phyloP scores from a whole-genome alignment of 2,888 invertebrate species.

The Polyommatus iphigenia region DNA sequence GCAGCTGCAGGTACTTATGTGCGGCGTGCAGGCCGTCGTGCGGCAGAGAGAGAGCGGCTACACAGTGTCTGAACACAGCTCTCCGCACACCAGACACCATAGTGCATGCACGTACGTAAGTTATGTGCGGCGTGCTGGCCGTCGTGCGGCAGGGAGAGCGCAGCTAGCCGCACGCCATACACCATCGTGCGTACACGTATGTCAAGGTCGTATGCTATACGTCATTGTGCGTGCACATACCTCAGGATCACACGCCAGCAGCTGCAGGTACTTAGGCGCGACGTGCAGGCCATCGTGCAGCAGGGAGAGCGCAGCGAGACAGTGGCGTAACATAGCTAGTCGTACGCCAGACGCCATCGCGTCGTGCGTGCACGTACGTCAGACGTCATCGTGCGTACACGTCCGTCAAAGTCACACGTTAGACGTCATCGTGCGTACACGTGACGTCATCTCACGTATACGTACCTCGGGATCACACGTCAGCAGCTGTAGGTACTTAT shows the following conservation, averaged over 20 bases:
- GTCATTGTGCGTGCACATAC: slow-evolving; percentile 67
- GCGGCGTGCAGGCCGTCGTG: slow-evolving; percentile 89
- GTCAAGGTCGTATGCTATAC: not conserved
- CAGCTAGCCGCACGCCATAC: slow-evolving; percentile 51
- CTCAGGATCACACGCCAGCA: slow-evolving; percentile 90
- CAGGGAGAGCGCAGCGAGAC: slow-evolving; percentile 66
- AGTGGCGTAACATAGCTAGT: slow-evolving; percentile 65
- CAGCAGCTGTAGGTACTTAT: slow-evolving; percentile 93
- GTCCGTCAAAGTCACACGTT: slow-evolving; percentile 38
- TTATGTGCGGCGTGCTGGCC: no score
- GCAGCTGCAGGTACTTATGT: slow-evolving; percentile 91
- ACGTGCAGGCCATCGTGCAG: slow-evolving; percentile 85
- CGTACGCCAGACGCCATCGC: slow-evolving; percentile 42
- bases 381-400: not conserved
- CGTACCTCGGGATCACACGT: slow-evolving; percentile 89
- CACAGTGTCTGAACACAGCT: no score
- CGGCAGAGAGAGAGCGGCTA: no score
- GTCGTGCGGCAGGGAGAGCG: slow-evolving; percentile 58
- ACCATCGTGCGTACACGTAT: not conserved
- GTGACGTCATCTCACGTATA: slow-evolving; percentile 19
- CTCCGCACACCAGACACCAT: slow-evolving; percentile 43
- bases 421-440: not conserved
- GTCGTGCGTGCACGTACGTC: slow-evolving; percentile 25
- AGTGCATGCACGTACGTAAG: not conserved
- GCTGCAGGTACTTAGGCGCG: slow-evolving; percentile 92